These are phyloP conservation scores for Pseudachorutes palmiensis DNA, from an alignment of 1,140 invertebrate species.

Conservation along the genomic window DNA sequence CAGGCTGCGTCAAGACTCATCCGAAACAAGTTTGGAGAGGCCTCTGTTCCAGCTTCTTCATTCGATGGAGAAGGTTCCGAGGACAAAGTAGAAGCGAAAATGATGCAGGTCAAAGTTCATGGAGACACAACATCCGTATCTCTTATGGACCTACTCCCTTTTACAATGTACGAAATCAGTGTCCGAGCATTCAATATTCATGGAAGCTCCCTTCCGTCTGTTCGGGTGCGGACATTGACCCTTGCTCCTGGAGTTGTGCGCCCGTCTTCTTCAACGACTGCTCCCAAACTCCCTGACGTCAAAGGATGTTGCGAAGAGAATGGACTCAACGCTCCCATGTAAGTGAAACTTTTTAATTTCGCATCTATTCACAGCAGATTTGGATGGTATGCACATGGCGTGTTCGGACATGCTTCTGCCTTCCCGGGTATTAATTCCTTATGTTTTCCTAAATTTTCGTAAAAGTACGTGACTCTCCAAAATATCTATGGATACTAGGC, in stretches of 20 bases:
- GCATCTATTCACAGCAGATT: too few relatives aligned
- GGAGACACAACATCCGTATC: slow-evolving; percentile 51
- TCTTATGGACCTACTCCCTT: slow-evolving; percentile 54
- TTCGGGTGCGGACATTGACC: slow-evolving; percentile 58
- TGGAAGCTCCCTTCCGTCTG: slow-evolving; percentile 64
- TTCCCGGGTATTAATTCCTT: too few relatives aligned
- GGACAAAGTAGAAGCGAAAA: slow-evolving; percentile 30
- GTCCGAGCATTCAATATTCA: slow-evolving; percentile 62
- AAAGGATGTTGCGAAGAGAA: slow-evolving; percentile 59
- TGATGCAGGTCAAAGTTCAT: slow-evolving; percentile 41
- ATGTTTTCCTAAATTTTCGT: too few relatives aligned
- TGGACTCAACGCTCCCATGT: slow-evolving; percentile 60
- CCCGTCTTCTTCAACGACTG: slow-evolving; percentile 45
- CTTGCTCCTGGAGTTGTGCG: slow-evolving; percentile 53
- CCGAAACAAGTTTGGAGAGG: neutral
- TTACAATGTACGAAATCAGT: slow-evolving; percentile 72
- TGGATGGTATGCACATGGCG: too few relatives aligned
- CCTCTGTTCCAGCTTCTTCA: neutral
- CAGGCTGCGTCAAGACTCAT: neutral
- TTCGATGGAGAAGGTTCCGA: slow-evolving; percentile 15
- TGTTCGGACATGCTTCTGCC: too few relatives aligned
- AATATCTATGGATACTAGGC: too few relatives aligned
- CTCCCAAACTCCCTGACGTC: slow-evolving; percentile 60
- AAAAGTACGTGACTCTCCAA: too few relatives aligned
- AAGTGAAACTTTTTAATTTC: slow-evolving; percentile 25